Percentiles rank a stretch among this genome's conserved stretches.
Evolutionary conservation across 2,888 invertebrate genomes (phyloP).

Genomic region (Dichetophora obliterata): DNA sequence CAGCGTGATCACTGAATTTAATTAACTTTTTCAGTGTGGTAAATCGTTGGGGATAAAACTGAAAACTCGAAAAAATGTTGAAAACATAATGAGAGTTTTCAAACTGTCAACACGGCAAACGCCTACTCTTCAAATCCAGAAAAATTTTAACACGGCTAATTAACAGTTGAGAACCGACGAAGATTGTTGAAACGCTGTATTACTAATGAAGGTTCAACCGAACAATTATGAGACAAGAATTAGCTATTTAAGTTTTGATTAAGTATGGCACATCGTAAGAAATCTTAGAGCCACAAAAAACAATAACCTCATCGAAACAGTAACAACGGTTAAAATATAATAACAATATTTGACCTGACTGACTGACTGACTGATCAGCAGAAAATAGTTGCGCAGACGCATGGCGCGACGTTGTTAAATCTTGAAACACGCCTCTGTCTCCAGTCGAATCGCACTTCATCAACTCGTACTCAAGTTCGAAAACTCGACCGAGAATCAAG

Average conservation of each 20-base stretch:
- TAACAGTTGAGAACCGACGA: no score
- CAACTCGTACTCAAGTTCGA: conserved; percentile 25
- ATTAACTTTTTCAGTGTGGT: no score
- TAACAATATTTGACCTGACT: conserved; percentile 34
- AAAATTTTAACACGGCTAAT: no score
- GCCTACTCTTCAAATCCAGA: no score
- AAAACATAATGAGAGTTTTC: no score
- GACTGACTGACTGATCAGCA: neutral
- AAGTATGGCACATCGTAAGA: neutral
- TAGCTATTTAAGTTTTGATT: conserved; percentile 22
- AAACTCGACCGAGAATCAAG: conserved; percentile 32
- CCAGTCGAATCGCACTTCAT: conserved; percentile 52
- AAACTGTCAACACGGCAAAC: no score
- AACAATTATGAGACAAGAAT: neutral
- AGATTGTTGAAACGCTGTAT: no score
- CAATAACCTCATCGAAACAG: neutral
- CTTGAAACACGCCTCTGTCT: conserved; percentile 64
- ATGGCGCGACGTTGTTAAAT: conserved; percentile 60
- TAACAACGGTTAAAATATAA: conserved; percentile 7
- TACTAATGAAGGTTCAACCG: neutral
- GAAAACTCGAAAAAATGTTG: no score
- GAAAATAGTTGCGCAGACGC: conserved; percentile 31
- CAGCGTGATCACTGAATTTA: no score
- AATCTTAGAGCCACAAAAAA: neutral
- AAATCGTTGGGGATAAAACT: no score